Conservation (phyloP, 2,113 vertebrate genomes). For the Ctenodactylus gundi region DNA sequence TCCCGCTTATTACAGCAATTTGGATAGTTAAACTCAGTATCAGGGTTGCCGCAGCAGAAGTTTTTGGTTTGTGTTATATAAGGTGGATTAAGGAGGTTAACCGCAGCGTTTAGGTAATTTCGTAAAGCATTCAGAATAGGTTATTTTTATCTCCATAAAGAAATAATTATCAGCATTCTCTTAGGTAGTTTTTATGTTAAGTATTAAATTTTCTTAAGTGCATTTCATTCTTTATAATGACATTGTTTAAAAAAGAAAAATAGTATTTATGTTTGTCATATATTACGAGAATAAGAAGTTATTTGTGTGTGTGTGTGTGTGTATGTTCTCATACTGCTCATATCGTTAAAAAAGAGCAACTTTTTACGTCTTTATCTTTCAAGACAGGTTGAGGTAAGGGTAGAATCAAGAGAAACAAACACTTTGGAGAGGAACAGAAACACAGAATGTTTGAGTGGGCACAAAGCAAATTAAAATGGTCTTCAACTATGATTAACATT, state of each 20-base stretch:
- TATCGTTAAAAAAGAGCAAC: not conserved
- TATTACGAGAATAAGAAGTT: not conserved
- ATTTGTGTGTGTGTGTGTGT: too few relatives aligned
- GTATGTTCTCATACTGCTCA: not conserved
- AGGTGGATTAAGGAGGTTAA: not conserved
- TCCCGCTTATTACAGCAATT: not conserved
- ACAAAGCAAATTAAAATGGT: not conserved
- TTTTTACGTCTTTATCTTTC: not conserved
- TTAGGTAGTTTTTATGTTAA: not conserved
- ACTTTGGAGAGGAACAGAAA: not conserved
- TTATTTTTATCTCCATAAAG: not conserved
- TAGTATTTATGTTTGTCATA: not conserved
- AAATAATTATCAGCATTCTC: not conserved
- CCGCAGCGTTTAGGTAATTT: not conserved
- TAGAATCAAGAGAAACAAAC: not conserved
- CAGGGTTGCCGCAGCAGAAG: not conserved
- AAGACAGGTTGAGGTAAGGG: not conserved
- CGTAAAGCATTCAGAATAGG: not conserved
- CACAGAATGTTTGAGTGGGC: not conserved
- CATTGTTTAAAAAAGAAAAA: not conserved
- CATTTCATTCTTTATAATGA: not conserved
- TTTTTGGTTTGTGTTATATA: not conserved
- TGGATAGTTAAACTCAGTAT: not conserved
- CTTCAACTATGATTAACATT: not conserved
- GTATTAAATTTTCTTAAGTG: not conserved